These are phyloP conservation scores for Lobophora halterata DNA, from an alignment of 2,888 invertebrate genomes.

Conservation along the genomic window DNA sequence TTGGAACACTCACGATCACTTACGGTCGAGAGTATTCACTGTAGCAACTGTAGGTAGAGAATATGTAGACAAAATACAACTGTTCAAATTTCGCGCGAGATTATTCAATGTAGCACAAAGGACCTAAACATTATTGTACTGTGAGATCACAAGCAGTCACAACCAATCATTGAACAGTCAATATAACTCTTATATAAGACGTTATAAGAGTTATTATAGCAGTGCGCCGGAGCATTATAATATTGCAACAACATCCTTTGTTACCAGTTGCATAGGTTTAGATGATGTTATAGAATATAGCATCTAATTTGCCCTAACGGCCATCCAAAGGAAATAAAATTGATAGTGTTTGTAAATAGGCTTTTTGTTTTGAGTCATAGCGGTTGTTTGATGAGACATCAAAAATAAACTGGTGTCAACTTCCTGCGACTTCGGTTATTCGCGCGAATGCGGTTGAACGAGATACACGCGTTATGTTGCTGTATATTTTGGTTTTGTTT, in stretches of 20 bases:
- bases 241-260: constrained; percentile 37
- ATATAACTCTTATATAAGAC: constrained; percentile 19
- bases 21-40: too few relatives aligned
- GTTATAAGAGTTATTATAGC: constrained; percentile 25
- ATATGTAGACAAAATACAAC: not conserved
- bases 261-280: constrained; percentile 20
- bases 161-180: constrained; percentile 1
- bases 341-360: constrained; percentile 55
- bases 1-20: too few relatives aligned
- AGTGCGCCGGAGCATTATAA: not conserved
- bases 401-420: constrained; percentile 49
- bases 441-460: constrained; percentile 36
- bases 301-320: constrained; percentile 7
- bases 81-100: constrained; percentile 15
- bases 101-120: constrained; percentile 15
- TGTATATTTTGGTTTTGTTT: constrained; percentile 46
- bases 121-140: constrained; percentile 20
- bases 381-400: constrained; percentile 52
- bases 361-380: constrained; percentile 53
- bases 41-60: too few relatives aligned
- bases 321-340: constrained; percentile 41
- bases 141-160: constrained; percentile 19
- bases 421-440: constrained; percentile 62
- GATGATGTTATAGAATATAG: constrained; percentile 22
- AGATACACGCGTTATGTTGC: constrained; percentile 50